Percentiles rank a stretch among this genome's conserved stretches.
Evolutionary conservation across 2,888 invertebrate species (phyloP).

Genomic region (Cryptocephalus primarius): DNA sequence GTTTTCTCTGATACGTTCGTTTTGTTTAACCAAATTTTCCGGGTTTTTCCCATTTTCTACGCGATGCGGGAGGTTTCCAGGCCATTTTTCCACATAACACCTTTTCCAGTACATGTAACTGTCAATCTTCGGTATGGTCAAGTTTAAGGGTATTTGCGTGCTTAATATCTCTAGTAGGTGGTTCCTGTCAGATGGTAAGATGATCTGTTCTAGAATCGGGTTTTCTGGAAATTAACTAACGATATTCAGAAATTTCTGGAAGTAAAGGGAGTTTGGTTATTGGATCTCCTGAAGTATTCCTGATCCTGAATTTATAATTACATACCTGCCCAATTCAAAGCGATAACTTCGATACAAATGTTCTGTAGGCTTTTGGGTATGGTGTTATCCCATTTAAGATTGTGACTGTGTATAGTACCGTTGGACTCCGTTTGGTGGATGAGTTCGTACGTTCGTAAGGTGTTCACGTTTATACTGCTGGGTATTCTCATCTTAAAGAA

Average conservation of each 20-base stretch:
- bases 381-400: constrained; percentile 19
- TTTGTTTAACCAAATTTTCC: background rate
- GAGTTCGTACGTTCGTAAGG: constrained; percentile 18
- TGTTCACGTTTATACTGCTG: constrained; percentile 21
- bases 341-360: constrained; percentile 22
- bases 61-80: constrained; percentile 16
- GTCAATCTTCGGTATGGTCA: constrained; percentile 25
- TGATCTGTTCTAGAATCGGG: constrained; percentile 24
- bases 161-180: constrained; percentile 25
- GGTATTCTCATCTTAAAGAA: constrained; percentile 20
- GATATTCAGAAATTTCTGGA: no score
- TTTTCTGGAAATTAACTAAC: constrained; percentile 15
- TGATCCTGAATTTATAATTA: background rate
- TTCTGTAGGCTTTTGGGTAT: constrained; percentile 21
- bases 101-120: constrained; percentile 30
- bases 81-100: constrained; percentile 27
- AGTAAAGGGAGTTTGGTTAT: background rate
- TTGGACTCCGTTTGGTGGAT: background rate
- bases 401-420: constrained; percentile 12
- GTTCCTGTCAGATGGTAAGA: constrained; percentile 21
- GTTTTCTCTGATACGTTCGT: constrained; percentile 2
- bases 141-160: constrained; percentile 22
- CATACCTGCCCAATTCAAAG: constrained; percentile 24
- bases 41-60: background rate
- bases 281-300: background rate